Base-by-base conservation (phyloP, 1,140 invertebrate species). In the Eumeta japonica region DNA sequence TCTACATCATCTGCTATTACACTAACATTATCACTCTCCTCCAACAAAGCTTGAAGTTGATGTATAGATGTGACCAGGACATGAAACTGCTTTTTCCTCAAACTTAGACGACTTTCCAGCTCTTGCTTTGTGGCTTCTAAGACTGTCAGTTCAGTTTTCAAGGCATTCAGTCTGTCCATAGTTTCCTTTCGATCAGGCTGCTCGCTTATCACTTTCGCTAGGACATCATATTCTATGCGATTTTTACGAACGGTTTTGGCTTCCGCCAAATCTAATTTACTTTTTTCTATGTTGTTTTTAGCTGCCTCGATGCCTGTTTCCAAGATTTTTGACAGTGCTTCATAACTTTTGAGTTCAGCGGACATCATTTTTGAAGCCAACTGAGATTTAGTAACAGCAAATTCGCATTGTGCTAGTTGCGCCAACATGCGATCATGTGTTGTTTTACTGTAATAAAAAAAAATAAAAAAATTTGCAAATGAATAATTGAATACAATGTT, bases 161-260 rank as follows among this genome's bases (percentile, higher is more conserved):
- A 70, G 20, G 81, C 80, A 28, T 82, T 77, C 1, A 94, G 74
- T 49, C 89, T 86, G 42, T 84, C 76, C 45, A 87, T 81, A 1
- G 92, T 94, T 45, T 89, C 84, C 58, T 87, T 85, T 56, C 93
- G 81, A 58, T 94, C 90, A 0, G 94, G 93, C 55, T 96, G 89
- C 52, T 89, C 83, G 46, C 87, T 86, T 45, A 97, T 96, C 2
- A 94, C 82, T 71, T 90, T 89, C 1, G 93, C 92, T 15, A 97
- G 51, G 3, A 92, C 84, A 80, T 97, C 92, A 75, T 96, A 97
- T 56, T 96, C 92, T 75, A 90, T 86, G 50, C 89, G 82, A 64
- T 97, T 94, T 61, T 92, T 92, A 2, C 92, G 80, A 11, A 89
- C 82, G 51, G 84, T 83, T 62, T 92, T 92, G 1, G 90, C 90